Evolutionary conservation across 2,797 vertebrate genomes (phyloP).

Genomic region (Aeoliscus strigatus): DNA sequence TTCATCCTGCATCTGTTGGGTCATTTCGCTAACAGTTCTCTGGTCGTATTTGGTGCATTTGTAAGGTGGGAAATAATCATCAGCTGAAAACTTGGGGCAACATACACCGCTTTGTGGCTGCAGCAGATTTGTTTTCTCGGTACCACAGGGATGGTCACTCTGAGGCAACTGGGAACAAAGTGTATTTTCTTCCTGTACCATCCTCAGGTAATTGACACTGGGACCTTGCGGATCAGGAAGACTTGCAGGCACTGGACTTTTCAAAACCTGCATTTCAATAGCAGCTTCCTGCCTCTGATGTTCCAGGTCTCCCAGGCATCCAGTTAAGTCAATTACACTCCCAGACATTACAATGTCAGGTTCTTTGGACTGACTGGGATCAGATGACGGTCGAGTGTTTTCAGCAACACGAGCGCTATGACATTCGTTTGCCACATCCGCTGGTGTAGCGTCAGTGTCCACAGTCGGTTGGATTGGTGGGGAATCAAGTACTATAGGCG

Average conservation of each 20-base stretch:
- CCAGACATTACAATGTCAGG: conserved; percentile 1
- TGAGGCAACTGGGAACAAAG: conserved; percentile 1
- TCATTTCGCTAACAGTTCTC: conserved; percentile 9
- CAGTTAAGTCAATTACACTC: conserved; percentile 41
- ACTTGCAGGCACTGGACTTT: conserved; percentile 1
- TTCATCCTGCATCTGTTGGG: conserved; percentile 1
- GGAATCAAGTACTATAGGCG: conserved; percentile 1
- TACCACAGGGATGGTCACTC: conserved; percentile 1
- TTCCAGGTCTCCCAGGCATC: conserved; percentile 45
- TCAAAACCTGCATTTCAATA: conserved; percentile 10
- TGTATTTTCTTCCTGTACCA: conserved; percentile 1
- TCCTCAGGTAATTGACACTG: background rate
- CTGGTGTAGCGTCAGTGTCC: background rate
- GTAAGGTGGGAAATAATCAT: background rate
- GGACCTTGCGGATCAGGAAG: conserved; percentile 7
- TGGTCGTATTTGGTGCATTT: conserved; percentile 1
- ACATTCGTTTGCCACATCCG: background rate
- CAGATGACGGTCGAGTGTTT: background rate
- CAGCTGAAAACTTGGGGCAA: conserved; percentile 3
- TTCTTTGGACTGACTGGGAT: conserved; percentile 3
- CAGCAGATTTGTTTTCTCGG: conserved; percentile 20
- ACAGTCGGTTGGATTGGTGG: background rate
- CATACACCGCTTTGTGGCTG: conserved; percentile 6
- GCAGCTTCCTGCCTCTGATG: conserved; percentile 29
- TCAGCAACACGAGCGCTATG: background rate